phyloP scores from a whole-genome alignment of 2,888 invertebrate species.

The Hololepta plana region DNA sequence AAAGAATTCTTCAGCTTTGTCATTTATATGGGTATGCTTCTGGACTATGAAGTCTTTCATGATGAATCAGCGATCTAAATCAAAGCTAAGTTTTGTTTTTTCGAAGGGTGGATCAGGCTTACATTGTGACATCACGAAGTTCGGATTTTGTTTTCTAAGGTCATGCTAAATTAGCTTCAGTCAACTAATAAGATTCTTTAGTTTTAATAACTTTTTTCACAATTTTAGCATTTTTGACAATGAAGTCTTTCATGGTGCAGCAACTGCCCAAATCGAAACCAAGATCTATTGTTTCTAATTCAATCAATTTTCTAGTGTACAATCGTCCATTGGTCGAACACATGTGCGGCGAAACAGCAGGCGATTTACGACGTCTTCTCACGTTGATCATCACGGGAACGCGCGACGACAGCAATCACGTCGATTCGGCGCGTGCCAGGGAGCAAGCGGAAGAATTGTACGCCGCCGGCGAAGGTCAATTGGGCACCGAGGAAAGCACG shows the following conservation, averaged over 20 bases:
- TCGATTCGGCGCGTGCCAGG: conserved; percentile 46
- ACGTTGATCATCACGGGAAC: conserved; percentile 53
- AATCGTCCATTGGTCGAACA: conserved; percentile 51
- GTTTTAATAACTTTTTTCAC: too few species aligned
- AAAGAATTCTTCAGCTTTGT: too few species aligned
- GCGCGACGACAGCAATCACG: conserved; percentile 40
- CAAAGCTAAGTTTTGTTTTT: too few species aligned
- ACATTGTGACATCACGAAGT: too few species aligned
- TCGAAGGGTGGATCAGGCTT: too few species aligned
- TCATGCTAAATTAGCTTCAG: too few species aligned
- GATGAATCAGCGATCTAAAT: too few species aligned
- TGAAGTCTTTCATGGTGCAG: conserved; percentile 4
- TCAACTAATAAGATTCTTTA: too few species aligned
- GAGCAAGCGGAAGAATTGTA: conserved; percentile 50
- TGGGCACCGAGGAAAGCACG: conserved; percentile 56
- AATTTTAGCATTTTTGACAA: too few species aligned
- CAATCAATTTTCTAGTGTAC: conserved; percentile 33
- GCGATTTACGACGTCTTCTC: conserved; percentile 58
- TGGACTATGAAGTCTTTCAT: too few species aligned
- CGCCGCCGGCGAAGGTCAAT: conserved; percentile 51
- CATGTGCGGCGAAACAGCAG: conserved; percentile 59
- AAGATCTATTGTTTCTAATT: conserved; percentile 2
- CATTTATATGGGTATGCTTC: too few species aligned
- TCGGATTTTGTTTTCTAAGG: too few species aligned
- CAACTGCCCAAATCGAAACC: conserved; percentile 1